Conservation (phyloP, 1,140 invertebrate species). For the Myzus persicae region DNA sequence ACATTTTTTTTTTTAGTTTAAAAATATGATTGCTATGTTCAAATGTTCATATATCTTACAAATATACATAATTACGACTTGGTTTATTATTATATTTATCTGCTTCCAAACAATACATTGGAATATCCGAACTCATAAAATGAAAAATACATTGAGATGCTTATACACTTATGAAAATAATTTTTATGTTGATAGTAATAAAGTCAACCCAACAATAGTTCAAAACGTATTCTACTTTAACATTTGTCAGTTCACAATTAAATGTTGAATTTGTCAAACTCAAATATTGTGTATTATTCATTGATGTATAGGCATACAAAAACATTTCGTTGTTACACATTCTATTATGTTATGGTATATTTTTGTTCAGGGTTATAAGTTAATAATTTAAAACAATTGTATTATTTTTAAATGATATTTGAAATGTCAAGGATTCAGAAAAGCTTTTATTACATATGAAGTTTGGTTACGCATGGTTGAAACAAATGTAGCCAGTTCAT, state of each 20-base stretch:
- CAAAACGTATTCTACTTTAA: not conserved
- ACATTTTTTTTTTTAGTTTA: not conserved
- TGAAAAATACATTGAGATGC: not conserved
- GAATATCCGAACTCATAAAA: not conserved
- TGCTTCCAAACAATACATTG: not conserved
- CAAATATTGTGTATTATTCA: not conserved
- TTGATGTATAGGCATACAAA: not conserved
- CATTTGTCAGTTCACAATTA: not conserved
- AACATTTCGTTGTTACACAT: not conserved
- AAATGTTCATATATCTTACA: not conserved
- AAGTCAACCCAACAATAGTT: not conserved
- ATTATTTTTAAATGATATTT: constrained; percentile 32
- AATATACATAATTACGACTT: not conserved
- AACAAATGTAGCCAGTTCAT: constrained; percentile 54
- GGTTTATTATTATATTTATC: not conserved
- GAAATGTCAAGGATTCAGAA: constrained; percentile 35
- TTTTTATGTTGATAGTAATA: not conserved
- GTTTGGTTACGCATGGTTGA: constrained; percentile 55
- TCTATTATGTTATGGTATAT: not conserved
- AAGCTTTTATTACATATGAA: constrained; percentile 53
- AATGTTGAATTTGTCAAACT: not conserved
- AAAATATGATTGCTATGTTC: not conserved
- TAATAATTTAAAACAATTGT: constrained; percentile 43
- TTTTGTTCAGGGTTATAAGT: not conserved
- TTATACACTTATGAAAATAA: not conserved